Conservation (phyloP, 1,140 invertebrate species). For the Trinorchestia longiramus region DNA sequence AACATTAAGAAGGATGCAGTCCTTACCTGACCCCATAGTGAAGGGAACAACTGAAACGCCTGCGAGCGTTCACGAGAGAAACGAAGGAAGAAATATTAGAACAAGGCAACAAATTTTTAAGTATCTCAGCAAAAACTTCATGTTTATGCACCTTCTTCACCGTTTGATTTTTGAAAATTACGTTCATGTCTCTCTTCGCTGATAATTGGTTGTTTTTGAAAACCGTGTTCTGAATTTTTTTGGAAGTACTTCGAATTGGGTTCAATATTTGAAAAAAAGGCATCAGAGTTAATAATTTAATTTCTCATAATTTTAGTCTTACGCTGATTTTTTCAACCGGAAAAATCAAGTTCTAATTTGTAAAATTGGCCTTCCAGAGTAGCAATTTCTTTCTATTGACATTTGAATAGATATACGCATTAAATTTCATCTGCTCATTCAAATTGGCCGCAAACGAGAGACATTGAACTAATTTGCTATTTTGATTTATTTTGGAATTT, state of each 20-base stretch:
- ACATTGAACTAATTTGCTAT: neutral
- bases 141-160: too few relatives aligned
- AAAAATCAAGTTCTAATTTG: too few relatives aligned
- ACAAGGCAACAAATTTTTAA: constrained; percentile 15
- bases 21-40: constrained; percentile 65
- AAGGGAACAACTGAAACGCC: constrained; percentile 66
- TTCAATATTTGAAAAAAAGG: neutral
- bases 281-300: too few relatives aligned
- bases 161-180: too few relatives aligned
- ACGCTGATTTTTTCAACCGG: too few relatives aligned
- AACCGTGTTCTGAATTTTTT: neutral
- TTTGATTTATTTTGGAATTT: neutral
- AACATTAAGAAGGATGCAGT: neutral
- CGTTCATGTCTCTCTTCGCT: neutral
- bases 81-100: constrained; percentile 38
- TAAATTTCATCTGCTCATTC: too few relatives aligned
- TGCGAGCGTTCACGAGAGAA: constrained; percentile 56
- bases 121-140: neutral
- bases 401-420: too few relatives aligned
- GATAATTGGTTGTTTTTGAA: neutral
- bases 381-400: too few relatives aligned
- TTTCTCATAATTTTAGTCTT: too few relatives aligned
- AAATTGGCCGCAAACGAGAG: too few relatives aligned
- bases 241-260: neutral
- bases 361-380: too few relatives aligned